Evolutionary conservation across 2,113 vertebrate species (phyloP), one percentile per base, ranked within the genome.

Genomic region (Antigone vipio): DNA sequence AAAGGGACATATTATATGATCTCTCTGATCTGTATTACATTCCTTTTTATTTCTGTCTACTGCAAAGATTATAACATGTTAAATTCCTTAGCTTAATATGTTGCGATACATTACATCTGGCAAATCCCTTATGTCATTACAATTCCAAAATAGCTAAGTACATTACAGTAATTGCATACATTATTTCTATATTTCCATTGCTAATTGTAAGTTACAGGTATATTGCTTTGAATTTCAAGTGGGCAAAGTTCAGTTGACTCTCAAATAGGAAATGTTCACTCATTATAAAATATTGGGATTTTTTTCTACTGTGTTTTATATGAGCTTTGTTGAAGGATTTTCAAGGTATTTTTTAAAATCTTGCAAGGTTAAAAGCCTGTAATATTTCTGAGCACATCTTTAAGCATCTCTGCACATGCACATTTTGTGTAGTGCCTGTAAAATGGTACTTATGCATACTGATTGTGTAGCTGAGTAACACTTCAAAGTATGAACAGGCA

Each of bases 161-260:
- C 58, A 9, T 92, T 73, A 35, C 78, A 67, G 69, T 93, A 87
- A 63, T 78, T 92, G 72, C 78, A 67, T 67, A 44, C 17, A 53
- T 93, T 82, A 73, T 92, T 94, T 63, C 55, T 88, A 1, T 55
- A 77, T 93, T 93, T 93, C 42, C 38, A 56, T 64, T 78, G 76
- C 66, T 95, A 92, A 93, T 94, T 90, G 40, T 64, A 77, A 68
- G 27, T 73, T 88, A 55, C 18, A 16, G 42, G 15, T 66, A 35
- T n/a, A 78, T 45, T 63, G 30, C 73, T 94, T 82, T 62, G 91
- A 67, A 91, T 95, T 95, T 95, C 68, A 88, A 82, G 40, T 52
- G 49, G 58, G 56, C 64, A 82, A 88, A 80, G 82, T 83, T 94
- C 67, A 64, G 9, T 10, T 91, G 78, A 44, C n/a, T 63, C 45